Base-by-base conservation (phyloP, 2,888 invertebrate genomes). In the Nudaria mundana region DNA sequence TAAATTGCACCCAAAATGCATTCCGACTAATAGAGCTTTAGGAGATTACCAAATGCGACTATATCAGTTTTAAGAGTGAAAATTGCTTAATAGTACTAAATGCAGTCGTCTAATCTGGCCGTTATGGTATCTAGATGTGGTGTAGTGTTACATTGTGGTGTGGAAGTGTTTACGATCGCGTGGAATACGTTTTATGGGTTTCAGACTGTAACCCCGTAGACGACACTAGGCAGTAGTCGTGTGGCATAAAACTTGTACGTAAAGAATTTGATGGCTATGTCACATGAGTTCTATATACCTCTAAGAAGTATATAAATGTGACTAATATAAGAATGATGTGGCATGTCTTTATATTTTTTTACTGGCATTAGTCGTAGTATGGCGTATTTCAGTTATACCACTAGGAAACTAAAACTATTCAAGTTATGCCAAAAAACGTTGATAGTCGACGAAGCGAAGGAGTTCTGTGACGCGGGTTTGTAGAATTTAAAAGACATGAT, bases 161-260 rank as follows among this genome's bases (percentile, higher is more conserved):
- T 61, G 55, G 57, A 63, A 64, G 65, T 68, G 68, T 82, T 83
- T 80, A 84, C 76, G 82, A 80, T 76, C 76, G 74, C 74, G 69
- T 75, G 71, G 71, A 70, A 69, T 57, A 64, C 63, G 60, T 48
- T 83, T 81, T 78, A 82, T 59, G 57, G 60, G 61, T 53, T 66
- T 60, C 56, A 48, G 56, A 58, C 65, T 63, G 58, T 71, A 66
- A 69, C 60, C 49, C 48, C 44, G 38, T 52, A 43, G 50, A 52
- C 48, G 48, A 47, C 41, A 40, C 40, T 48, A 29, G 28, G 33
- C 43, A 38, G 33, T 22, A 14, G 10, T 20, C 14, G 18, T 22
- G 25, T 18, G 12, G 15, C 38, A 25, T 37, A 42, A 18, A 24
- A 29, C 12, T 29, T 28, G 11, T 24, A 25, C n/a, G 10, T 25